These are phyloP conservation scores for Hippoglossus hippoglossus DNA, from an alignment of 2,797 vertebrate genomes.

Conservation along the genomic window DNA sequence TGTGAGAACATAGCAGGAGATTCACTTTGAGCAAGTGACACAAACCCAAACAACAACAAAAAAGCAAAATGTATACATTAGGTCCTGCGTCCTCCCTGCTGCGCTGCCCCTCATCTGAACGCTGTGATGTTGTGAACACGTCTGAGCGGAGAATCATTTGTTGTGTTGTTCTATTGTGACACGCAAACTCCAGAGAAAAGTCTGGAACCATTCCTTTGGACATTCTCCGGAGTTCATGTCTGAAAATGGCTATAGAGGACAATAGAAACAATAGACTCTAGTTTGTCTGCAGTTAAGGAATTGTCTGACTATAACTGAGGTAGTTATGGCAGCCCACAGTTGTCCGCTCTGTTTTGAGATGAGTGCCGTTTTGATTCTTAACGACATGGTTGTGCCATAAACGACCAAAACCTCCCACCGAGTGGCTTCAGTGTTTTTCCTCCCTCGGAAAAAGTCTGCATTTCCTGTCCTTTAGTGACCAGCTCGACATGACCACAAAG, in stretches of 20 bases:
- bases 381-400: slow-evolving; percentile 59
- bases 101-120: too few relatives aligned
- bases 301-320: slow-evolving; percentile 38
- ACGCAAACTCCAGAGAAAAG: not conserved
- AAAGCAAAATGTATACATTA: too few relatives aligned
- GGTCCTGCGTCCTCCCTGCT: too few relatives aligned
- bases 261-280: slow-evolving; percentile 37
- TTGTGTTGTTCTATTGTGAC: not conserved
- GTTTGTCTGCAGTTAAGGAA: slow-evolving; percentile 16
- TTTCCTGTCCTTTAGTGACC: slow-evolving; percentile 76
- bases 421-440: slow-evolving; percentile 68
- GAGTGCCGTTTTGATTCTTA: slow-evolving; percentile 61
- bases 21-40: too few relatives aligned
- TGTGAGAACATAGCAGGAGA: too few relatives aligned
- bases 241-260: not conserved
- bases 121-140: too few relatives aligned
- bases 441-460: slow-evolving; percentile 48
- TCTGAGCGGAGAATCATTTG: too few relatives aligned
- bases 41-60: too few relatives aligned
- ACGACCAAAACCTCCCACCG: slow-evolving; percentile 74
- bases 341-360: slow-evolving; percentile 69
- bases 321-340: slow-evolving; percentile 54
- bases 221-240: too few relatives aligned
- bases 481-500: slow-evolving; percentile 63
- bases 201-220: too few relatives aligned